Evolutionary conservation across 1,140 invertebrate species (phyloP), one percentile per base, ranked within the genome.

Genomic region (Drosophila seguyi): DNA sequence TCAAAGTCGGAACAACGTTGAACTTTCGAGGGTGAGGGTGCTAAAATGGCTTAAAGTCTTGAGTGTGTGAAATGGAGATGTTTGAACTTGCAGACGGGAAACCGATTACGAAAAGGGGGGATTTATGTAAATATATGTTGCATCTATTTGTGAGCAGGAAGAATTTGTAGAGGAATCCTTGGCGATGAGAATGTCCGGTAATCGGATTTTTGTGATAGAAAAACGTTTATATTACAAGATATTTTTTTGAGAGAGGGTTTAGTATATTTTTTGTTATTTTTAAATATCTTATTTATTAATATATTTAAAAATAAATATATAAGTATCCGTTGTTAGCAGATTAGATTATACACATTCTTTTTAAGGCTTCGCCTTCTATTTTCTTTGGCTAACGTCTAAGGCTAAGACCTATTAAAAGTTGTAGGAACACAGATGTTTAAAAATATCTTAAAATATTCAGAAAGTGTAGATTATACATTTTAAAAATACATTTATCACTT

Each of bases 51-150:
- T 63, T 75, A 31, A 63, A 31, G 62, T 67, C 36, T 71, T 39
- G 53, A 29, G 20, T 60, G 29, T 34, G 39, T 47, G 63, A 75
- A 75, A 75, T 52, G 59, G 59, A 63, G 50, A 48, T 59, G 36
- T 41, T 72, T 58, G 66, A 72, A 58, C 45, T 62, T 62, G 48
- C 8, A 56, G 52, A 36, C 39, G 58, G 38, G 52, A 62, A 68
- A 67, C 27, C 65, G 65, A 67, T 68, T 68, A 50, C 65, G 25
- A 31, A 55, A 25, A 11, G 31, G 11, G 55, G 45, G 29, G 55
- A 77, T 66, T 41, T 52, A 56, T 62, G 69, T 68, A 73, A 79
- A 75, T 50, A 7, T 31, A 31, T n/a, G n/a, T n/a, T n/a, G n/a
- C 16, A 55, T 18, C 31, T 55, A 55, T 60, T 60, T 75, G 34